Evolutionary conservation across 2,113 vertebrate genomes (phyloP), one percentile per base, ranked within the genome.

Genomic region (Pelecanoides urinatrix): DNA sequence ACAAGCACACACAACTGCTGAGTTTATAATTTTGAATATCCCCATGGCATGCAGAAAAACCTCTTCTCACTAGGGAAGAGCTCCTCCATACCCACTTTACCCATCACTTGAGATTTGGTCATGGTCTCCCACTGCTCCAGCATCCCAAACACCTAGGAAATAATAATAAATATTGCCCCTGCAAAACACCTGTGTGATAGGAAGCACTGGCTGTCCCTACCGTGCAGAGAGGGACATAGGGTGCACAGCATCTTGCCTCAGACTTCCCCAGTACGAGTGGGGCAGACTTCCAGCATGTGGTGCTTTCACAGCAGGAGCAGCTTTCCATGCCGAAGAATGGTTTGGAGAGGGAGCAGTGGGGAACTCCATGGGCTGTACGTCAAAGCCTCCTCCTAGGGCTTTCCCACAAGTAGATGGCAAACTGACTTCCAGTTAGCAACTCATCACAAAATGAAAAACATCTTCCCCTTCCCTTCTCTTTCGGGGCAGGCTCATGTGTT

Each of bases 271-370:
- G 68, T 9, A 4, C 0, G 2, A 65, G 32, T 0, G 13, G 86
- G 84, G 88, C 96, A 96, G 58, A 19, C 38, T 72, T 89, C 94
- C 92, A 96, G 61, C 38, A n/a, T 2, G 20, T 47, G 63, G 34
- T 45, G 73, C 86, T 91, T 94, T 85, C 91, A 78, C 94, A 91
- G 89, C 86, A 85, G 88, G 92, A 94, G 88, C 86, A 72, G 91
- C 58, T 95, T 97, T 92, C 76, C 49, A 53, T 15, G 45, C 49
- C 0, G 9, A 36, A 52, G 52, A 65, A 45, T 7, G 34, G 30
- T 66, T 84, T 44, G 61, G 72, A 93, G 58, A 42, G 82, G 83
- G 67, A 92, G 94, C 84, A 71, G 81, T 27, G 52, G 70, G 73
- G 92, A 96, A 91, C 77, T 76, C 91, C 91, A 73, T 0, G 22